Base-by-base conservation (phyloP, 1,140 invertebrate genomes). In the Odontomachus brunneus region DNA sequence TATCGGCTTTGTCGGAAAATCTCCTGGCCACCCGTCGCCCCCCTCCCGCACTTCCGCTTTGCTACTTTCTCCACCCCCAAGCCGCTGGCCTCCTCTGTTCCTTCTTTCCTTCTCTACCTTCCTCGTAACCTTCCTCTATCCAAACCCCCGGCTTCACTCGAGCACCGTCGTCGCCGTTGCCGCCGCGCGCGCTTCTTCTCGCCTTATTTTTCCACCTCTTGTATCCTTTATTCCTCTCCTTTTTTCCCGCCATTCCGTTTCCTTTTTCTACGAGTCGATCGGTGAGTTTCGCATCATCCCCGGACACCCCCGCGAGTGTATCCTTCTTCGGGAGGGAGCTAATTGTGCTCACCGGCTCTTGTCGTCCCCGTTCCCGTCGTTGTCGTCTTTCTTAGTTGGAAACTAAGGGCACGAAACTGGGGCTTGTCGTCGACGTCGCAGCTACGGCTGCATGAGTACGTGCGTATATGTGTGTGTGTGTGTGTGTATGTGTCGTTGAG, bases 311-410 rank as follows among this genome's bases (percentile, higher is more conserved):
- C 75, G 59, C 51, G 75, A 12, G 51, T 75, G 63, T 84, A 76
- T 88, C 86, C 72, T 53, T 62, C 55, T 59, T 51, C 26, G 60
- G n/a, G n/a, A 65, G 74, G 71, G 78, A 88, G 86, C 84, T 88
- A 88, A 88, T 88, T 88, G 87, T 88, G 76, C 84, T 88, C 83
- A 80, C 76, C 62, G 83, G 59, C 83, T 88, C 87, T 88, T 84
- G 83, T 88, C 82, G 86, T 82, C 85, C 63, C 72, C 38, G 74
- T 44, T 11, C 38, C 9, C 38, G 63, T 76, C 84, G 53, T 83
- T 62, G 66, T 51, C 82, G 71, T 76, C 75, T 82, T 87, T 87
- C 75, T 88, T 87, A 78, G 85, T 86, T 63, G 73, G 66, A 57
- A n/a, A n/a, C n/a, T n/a, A n/a, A 72, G 57, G 22, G 22, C 85